These are phyloP conservation scores for Kradibia gibbosae DNA, from an alignment of 1,140 invertebrate species.

Conservation along the genomic window DNA sequence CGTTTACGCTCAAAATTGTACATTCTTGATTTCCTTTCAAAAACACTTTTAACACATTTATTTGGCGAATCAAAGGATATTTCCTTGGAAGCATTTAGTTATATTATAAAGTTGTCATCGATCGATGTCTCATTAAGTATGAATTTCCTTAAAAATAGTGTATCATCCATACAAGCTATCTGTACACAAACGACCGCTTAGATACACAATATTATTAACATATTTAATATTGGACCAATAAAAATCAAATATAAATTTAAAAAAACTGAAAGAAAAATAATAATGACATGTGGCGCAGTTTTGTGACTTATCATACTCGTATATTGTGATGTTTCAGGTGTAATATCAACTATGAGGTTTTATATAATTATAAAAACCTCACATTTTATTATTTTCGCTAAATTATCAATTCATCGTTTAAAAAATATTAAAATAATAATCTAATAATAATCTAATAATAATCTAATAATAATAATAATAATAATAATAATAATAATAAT, in stretches of 20 bases:
- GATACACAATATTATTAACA: slow-evolving; percentile 69
- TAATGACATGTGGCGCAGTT: slow-evolving; percentile 33
- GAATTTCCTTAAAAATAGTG: slow-evolving; percentile 60
- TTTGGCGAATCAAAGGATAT: slow-evolving; percentile 25
- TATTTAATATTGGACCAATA: slow-evolving; percentile 67
- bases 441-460: slow-evolving; percentile 14
- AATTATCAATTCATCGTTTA: not conserved
- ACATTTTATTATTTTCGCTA: slow-evolving; percentile 2
- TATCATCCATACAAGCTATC: slow-evolving; percentile 66
- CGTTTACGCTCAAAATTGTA: not conserved
- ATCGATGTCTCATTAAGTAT: slow-evolving; percentile 60
- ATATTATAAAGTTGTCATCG: slow-evolving; percentile 19
- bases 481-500: slow-evolving; percentile 21
- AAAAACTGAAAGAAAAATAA: slow-evolving; percentile 30
- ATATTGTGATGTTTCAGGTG: slow-evolving; percentile 7
- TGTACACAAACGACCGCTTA: slow-evolving; percentile 69
- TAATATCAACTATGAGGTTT: slow-evolving; percentile 29
- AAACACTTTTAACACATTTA: slow-evolving; percentile 31
- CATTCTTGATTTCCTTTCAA: not conserved
- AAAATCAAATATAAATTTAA: slow-evolving; percentile 46
- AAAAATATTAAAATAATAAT: slow-evolving; percentile 29
- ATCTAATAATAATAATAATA: not conserved
- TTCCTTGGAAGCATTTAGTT: slow-evolving; percentile 44
- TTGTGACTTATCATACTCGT: slow-evolving; percentile 13
- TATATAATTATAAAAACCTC: slow-evolving; percentile 12